Conservation (phyloP, 2,888 invertebrate genomes). For the Cremastinae sp. region DNA sequence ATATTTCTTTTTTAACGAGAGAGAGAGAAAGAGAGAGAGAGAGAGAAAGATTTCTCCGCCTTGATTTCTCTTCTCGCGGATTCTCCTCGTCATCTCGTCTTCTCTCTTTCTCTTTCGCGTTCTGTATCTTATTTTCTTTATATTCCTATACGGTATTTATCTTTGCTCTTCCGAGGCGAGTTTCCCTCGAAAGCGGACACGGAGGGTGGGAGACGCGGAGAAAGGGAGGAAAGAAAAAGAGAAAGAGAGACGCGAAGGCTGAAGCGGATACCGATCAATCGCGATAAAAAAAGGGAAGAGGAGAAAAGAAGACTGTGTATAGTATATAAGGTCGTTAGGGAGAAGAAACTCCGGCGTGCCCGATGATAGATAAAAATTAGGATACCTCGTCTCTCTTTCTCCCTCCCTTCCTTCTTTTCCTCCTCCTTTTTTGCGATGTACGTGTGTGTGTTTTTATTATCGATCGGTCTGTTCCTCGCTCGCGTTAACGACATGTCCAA, state of each 20-base stretch:
- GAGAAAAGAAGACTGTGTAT: conserved; percentile 50
- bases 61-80: conserved; percentile 44
- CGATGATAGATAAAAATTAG: conserved; percentile 62
- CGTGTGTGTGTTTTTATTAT: conserved; percentile 52
- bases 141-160: conserved; percentile 56
- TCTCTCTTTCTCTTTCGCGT: conserved; percentile 1
- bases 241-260: conserved; percentile 36
- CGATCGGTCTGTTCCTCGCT: conserved; percentile 55
- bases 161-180: conserved; percentile 47
- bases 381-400: conserved; percentile 49
- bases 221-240: conserved; percentile 36
- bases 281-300: conserved; percentile 48
- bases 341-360: conserved; percentile 54
- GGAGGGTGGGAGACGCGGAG: conserved; percentile 24
- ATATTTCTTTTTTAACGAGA: conserved; percentile 56
- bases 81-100: conserved; percentile 33
- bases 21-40: conserved; percentile 22
- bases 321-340: conserved; percentile 59
- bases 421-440: conserved; percentile 8
- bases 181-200: conserved; percentile 55
- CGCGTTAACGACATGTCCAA: conserved; percentile 60
- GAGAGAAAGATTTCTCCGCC: conserved; percentile 27
- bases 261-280: conserved; percentile 60
- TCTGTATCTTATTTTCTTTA: conserved; percentile 37
- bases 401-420: neutral